A percentile compares a stretch with the other conserved stretches of the same genome.
Evolutionary conservation across 2,888 invertebrate genomes (phyloP).

Genomic region (Drymonia ruficornis): DNA sequence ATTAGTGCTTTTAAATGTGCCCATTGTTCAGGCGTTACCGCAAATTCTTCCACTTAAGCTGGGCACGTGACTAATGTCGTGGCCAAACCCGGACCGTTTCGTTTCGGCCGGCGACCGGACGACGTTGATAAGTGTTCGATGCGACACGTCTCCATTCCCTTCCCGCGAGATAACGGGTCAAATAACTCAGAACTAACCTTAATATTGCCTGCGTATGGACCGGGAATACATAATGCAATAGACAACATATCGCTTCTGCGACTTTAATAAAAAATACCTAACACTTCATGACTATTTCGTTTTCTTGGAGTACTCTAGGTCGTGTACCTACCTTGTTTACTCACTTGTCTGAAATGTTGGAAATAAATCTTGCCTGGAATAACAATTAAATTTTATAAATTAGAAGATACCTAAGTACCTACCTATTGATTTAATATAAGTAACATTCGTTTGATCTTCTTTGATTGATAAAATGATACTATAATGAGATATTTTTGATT

Average conservation of each 20-base stretch:
- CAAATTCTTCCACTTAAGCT: slow-evolving; percentile 71
- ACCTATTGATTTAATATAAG: too few relatives aligned
- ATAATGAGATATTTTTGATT: slow-evolving; percentile 12
- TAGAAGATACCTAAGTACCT: too few relatives aligned
- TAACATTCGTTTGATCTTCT: too few relatives aligned
- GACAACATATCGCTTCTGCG: neutral
- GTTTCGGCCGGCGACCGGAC: slow-evolving; percentile 63
- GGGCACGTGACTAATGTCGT: slow-evolving; percentile 65
- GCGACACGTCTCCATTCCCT: slow-evolving; percentile 64
- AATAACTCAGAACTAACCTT: slow-evolving; percentile 55
- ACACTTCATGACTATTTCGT: neutral
- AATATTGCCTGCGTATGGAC: slow-evolving; percentile 33
- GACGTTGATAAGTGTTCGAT: slow-evolving; percentile 72
- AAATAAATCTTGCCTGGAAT: too few relatives aligned
- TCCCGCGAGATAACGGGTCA: slow-evolving; percentile 58
- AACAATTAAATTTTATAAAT: too few relatives aligned
- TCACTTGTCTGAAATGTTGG: too few relatives aligned
- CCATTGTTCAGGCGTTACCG: slow-evolving; percentile 60
- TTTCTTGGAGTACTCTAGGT: neutral
- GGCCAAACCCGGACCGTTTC: slow-evolving; percentile 57
- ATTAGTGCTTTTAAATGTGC: slow-evolving; percentile 40
- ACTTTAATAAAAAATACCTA: neutral
- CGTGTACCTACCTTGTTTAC: neutral
- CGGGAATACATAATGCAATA: slow-evolving; percentile 34
- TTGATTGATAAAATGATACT: neutral